Evolutionary conservation across 2,113 vertebrate species (phyloP), one percentile per base, ranked within the genome.

Genomic region (Elachura formosa): DNA sequence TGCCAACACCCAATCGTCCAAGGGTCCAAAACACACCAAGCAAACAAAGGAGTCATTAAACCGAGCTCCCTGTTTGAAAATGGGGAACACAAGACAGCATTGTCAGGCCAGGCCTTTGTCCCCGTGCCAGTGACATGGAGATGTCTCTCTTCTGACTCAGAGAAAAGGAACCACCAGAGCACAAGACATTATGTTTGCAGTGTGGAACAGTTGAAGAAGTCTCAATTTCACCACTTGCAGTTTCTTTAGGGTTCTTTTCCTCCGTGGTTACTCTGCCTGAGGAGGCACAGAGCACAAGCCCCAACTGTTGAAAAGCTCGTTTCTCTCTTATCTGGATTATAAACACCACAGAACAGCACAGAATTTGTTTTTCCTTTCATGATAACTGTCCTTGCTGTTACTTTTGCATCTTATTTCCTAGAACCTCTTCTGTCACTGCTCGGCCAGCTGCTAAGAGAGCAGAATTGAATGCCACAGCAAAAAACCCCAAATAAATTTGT

Each of bases 81-180:
- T 0, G 34, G 93, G 77, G 93, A 94, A 95, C 71, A 97, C 96
- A 97, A 45, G 80, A 41, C 78, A 81, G 59, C 95, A 96, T 93
- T 96, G 96, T 97, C 87, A 91, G 94, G 61, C 14, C 25, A 11
- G 6, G 38, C 25, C 84, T 85, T 89, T 87, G 95, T 92, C 87
- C 93, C 80, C 3, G 14, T 89, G 94, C 94, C 97, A 97, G 76
- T 54, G 84, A 94, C 90, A 97, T 34, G 94, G 97, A 97, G 97
- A 98, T 34, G 93, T 97, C 89, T 77, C 92, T 97, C 93, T 94
- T 84, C 96, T 96, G 96, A 96, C 93, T 97, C 97, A 94, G 73
- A 51, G 72, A 67, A 73, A 95, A 93, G 94, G 91, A 93, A 96
- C 91, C 34, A 75, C 73, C 84, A 80, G 84, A 41, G 72, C 38